These are phyloP conservation scores for Balanococcus diminutus DNA, from an alignment of 2,888 invertebrate species.

Conservation along the genomic window DNA sequence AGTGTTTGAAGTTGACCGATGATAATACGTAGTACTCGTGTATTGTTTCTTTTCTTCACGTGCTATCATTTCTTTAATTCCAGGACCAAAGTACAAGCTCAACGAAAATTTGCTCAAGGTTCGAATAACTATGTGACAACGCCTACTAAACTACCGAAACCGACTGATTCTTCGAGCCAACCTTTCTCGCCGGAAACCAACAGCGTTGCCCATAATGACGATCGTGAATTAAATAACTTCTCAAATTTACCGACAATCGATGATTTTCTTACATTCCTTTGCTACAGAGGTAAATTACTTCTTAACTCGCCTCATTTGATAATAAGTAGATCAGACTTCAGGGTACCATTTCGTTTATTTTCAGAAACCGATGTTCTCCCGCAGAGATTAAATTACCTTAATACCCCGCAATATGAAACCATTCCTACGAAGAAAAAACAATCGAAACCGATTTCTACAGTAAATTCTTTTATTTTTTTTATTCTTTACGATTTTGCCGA, in stretches of 20 bases:
- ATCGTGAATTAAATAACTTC: slow-evolving; percentile 57
- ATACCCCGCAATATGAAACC: slow-evolving; percentile 56
- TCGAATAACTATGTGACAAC: slow-evolving; percentile 14
- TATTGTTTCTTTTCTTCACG: neutral
- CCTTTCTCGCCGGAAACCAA: slow-evolving; percentile 17
- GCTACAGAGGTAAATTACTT: slow-evolving; percentile 71
- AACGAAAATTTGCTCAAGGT: slow-evolving; percentile 86
- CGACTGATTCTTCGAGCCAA: neutral
- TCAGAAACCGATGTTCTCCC: slow-evolving; percentile 57
- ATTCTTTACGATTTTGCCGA: neutral
- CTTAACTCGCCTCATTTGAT: neutral
- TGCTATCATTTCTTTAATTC: slow-evolving; percentile 39
- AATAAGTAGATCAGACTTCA: too few species aligned
- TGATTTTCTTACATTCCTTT: slow-evolving; percentile 84
- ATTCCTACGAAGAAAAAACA: slow-evolving; percentile 36
- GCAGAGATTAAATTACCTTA: slow-evolving; percentile 57
- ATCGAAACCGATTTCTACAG: slow-evolving; percentile 13
- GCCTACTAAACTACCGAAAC: slow-evolving; percentile 23
- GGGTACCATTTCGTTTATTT: slow-evolving; percentile 2
- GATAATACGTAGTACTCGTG: neutral
- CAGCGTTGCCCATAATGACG: slow-evolving; percentile 17
- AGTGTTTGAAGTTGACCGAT: neutral
- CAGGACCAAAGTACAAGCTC: slow-evolving; percentile 82
- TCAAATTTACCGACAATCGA: slow-evolving; percentile 74
- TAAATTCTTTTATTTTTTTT: neutral